Conservation (phyloP, 2,888 invertebrate species). For the Apodemia mormo region DNA sequence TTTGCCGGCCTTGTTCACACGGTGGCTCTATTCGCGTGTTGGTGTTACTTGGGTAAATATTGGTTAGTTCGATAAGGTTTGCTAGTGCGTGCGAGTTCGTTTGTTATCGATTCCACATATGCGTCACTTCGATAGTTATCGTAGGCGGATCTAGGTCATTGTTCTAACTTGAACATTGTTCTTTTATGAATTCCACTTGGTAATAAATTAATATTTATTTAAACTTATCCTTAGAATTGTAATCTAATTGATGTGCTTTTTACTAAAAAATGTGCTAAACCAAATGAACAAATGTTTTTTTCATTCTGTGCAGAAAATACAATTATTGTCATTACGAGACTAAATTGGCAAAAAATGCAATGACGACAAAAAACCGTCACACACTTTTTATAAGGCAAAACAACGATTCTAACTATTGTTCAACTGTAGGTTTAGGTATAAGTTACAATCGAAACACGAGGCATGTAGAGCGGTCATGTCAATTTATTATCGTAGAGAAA, state of each 20-base stretch:
- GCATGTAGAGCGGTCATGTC: not conserved
- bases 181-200: constrained; percentile 61
- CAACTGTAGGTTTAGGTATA: not conserved
- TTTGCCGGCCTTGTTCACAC: constrained; percentile 57
- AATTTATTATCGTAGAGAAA: not conserved
- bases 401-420: constrained; percentile 24
- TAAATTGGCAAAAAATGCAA: constrained; percentile 48
- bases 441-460: not conserved
- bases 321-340: constrained; percentile 41
- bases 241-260: not conserved
- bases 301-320: constrained; percentile 32
- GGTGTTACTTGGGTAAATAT: constrained; percentile 73
- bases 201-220: not conserved
- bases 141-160: constrained; percentile 78
- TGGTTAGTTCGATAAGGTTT: constrained; percentile 66
- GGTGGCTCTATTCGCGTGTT: constrained; percentile 61
- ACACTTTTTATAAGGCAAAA: constrained; percentile 33
- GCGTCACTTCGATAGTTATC: constrained; percentile 79
- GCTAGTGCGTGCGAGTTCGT: constrained; percentile 70
- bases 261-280: not conserved
- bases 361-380: constrained; percentile 42
- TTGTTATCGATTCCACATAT: constrained; percentile 79
- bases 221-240: not conserved
- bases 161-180: constrained; percentile 44
- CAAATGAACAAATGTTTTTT: constrained; percentile 1